Evolutionary conservation across 2,113 vertebrate species (phyloP).

Genomic region (Neoarius graeffei): DNA sequence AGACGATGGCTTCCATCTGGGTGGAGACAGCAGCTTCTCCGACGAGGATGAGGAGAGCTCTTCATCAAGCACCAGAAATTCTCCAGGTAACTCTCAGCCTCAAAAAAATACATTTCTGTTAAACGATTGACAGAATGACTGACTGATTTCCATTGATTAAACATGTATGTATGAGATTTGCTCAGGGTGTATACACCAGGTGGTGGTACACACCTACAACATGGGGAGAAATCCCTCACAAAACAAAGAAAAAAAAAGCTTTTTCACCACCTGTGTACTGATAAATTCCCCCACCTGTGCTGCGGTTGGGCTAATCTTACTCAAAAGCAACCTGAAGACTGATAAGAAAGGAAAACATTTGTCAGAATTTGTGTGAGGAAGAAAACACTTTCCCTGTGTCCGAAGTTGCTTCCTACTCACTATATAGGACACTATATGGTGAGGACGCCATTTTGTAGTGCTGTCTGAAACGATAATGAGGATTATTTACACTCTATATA

Average conservation of each 20-base stretch:
- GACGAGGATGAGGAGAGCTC: constrained; percentile 79
- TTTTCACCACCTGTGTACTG: background rate
- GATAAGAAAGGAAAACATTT: background rate
- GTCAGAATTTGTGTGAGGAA: background rate
- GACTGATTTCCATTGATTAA: background rate
- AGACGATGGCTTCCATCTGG: constrained; percentile 89
- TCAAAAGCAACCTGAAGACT: background rate
- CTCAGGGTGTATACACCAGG: background rate
- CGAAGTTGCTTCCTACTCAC: no score
- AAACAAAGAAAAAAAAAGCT: background rate
- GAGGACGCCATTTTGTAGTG: no score
- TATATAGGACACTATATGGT: no score
- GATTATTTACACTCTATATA: no score
- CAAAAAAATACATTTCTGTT: background rate
- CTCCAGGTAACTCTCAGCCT: constrained; percentile 51
- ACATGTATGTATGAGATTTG: background rate
- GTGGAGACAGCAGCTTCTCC: constrained; percentile 88
- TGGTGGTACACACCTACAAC: background rate
- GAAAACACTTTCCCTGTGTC: background rate
- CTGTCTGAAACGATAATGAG: no score
- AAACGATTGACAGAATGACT: background rate
- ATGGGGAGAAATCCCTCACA: background rate
- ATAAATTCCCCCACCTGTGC: background rate
- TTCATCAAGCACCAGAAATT: constrained; percentile 57
- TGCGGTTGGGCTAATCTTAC: background rate